Conservation (phyloP, 2,113 vertebrate genomes). For the Ramphastos sulfuratus region DNA sequence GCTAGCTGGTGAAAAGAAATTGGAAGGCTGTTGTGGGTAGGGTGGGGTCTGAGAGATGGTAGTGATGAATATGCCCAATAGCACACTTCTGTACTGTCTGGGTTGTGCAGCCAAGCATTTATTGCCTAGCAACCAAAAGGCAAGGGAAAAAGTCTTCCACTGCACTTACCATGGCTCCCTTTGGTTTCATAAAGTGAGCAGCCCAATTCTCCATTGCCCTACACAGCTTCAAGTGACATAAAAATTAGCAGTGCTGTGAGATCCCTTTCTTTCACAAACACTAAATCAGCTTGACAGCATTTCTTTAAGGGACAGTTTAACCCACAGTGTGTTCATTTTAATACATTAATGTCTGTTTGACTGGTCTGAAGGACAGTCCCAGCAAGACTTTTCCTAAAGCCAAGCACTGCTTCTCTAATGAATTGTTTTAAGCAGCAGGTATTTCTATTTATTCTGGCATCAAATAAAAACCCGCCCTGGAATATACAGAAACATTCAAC, state of each 20-base stretch:
- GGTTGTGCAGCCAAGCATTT: not conserved
- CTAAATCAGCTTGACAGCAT: not conserved
- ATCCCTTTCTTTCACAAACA: not conserved
- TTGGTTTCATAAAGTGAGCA: not conserved
- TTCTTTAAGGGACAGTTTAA: constrained; percentile 5
- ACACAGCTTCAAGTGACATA: not conserved
- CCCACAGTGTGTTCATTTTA: not conserved
- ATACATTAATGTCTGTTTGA: not conserved
- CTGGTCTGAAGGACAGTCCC: not conserved
- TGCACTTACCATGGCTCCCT: not conserved
- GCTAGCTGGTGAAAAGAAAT: constrained; percentile 8
- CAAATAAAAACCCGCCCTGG: constrained; percentile 67
- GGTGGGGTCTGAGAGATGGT: not conserved
- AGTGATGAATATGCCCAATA: not conserved
- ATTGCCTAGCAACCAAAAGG: constrained; percentile 33
- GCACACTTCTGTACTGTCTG: constrained; percentile 13
- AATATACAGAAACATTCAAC: constrained; percentile 69
- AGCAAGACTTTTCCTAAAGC: constrained; percentile 42
- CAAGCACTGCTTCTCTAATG: constrained; percentile 58
- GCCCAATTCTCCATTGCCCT: not conserved
- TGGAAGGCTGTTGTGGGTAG: not conserved
- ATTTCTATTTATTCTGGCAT: constrained; percentile 71
- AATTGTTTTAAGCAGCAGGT: constrained; percentile 69
- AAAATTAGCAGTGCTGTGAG: not conserved
- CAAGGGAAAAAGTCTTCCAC: constrained; percentile 23